Evolutionary conservation across 37 sponge, comb jelly and placozoan species (phyloP), one percentile per base, ranked within the genome.

Genomic region (Cliona cf. orientalis): DNA sequence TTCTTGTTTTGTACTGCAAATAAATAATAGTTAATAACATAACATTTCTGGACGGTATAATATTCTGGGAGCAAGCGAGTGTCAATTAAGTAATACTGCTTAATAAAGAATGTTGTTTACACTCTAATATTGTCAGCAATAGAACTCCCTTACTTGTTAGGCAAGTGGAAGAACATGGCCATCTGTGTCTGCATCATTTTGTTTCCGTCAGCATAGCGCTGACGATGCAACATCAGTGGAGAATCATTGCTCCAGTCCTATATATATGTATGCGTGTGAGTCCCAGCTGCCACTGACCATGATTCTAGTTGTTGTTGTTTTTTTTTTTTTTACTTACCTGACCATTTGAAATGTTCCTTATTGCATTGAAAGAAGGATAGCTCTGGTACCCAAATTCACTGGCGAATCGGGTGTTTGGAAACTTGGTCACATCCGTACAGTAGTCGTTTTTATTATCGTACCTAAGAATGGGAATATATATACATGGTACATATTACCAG

Each of bases 331-430:
- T n/a, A n/a, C n/a, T n/a, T n/a, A n/a, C n/a, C n/a, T n/a, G n/a
- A n/a, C n/a, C n/a, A n/a, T n/a, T n/a, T n/a, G n/a, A n/a, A n/a
- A n/a, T n/a, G n/a, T n/a, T n/a, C n/a, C n/a, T n/a, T n/a, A 96
- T 62, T 25, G 96, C 43, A 22, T 64, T 31, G 38, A 98, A 79
- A 33, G 96, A 96, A 55, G 99, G 96, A 57, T 91, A 98, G 59
- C 93, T 86, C 71, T 98, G 98, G 60, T 83, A 95, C 3, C 98
- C 96, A 90, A 91, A 98, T 73, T 98, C 99, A 69, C 95, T 95
- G 3, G 92, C 95, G 84, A 98, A 98, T 59, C 99, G 75, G 7
- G 96, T 94, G 2, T 79, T 60, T 17, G 99, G 99, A 53, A 94
- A 94, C 45, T 81, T 84, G 76, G 85, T 80, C 53, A 90, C 91